Base-by-base conservation (phyloP, 2,113 vertebrate genomes). In the Onychostruthus taczanowskii region DNA sequence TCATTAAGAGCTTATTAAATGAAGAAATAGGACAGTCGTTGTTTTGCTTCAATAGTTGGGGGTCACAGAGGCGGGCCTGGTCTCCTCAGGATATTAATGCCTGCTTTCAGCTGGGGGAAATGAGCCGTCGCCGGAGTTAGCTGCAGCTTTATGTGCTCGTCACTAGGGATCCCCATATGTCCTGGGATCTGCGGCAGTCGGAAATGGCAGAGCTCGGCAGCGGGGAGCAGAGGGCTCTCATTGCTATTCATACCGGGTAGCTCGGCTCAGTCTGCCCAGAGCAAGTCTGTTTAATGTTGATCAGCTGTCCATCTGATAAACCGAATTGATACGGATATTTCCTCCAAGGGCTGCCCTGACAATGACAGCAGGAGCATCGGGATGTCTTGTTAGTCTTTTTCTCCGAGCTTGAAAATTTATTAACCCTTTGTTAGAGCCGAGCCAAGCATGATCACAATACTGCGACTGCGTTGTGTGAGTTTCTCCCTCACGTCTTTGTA, bases 111-210 rank as follows among this genome's bases (percentile, higher is more conserved):
- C 96, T 94, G 43, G 95, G 91, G 97, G 97, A 98, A 98, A 98
- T 98, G 98, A 98, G 97, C 98, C 97, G 2, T 97, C 56, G 73
- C 97, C 93, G 82, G 96, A 97, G 96, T 94, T 97, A 89, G 96
- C 98, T 96, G 98, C 96, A 97, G 97, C 97, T 97, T 98, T 98
- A 90, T 96, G 96, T 96, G 95, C 97, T 98, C 97, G 89, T 98
- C 98, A 97, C 98, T 97, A 98, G 98, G 98, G 98, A 98, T 98
- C 97, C 98, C 98, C 97, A 97, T 98, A 97, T 98, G 97, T 97
- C 98, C 97, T 94, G 97, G 96, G 97, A 98, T 96, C 97, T 92
- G 88, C 93, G 31, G 62, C 96, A 94, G 94, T 93, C 84, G 91
- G 96, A 94, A 91, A 96, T 95, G 97, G 96, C 97, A 93, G 96